Evolutionary conservation across 2,113 vertebrate species (phyloP), one percentile per base, ranked within the genome.

Genomic region (Mionectes macconnelli): DNA sequence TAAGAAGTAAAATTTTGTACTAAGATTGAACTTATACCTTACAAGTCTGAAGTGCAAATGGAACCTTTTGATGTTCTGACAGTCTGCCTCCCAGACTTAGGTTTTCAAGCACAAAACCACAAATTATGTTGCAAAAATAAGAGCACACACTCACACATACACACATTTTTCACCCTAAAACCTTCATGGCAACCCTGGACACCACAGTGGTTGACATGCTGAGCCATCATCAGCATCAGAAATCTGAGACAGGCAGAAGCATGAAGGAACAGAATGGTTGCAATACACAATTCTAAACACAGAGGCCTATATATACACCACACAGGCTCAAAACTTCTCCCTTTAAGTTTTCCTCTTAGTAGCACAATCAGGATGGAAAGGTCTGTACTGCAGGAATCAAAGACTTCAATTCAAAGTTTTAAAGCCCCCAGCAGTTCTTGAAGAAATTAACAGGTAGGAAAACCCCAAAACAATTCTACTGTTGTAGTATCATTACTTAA

Each of bases 61-160:
- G 59, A 64, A 64, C 10, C 14, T 44, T 73, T 68, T 1, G 3
- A 39, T 62, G 72, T 22, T 90, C 49, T 68, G 30, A 45, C 12
- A 44, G 4, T 62, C 45, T 59, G n/a, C 28, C 12, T 73, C 83
- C 76, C 44, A 80, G 44, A 63, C 16, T 42, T 14, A 7, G 17
- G 10, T 62, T 85, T 91, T 64, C 72, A 93, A 88, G 49, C 4
- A 52, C 14, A 76, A 79, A 67, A 47, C 3, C 23, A 84, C 14
- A 19, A 72, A 42, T 13, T 52, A 37, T 10, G 21, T 56, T 8
- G 3, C 47, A 83, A 63, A 91, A 81, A 64, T 22, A 78, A 24
- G 15, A 23, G 6, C 1, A 49, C 6, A 10, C 9, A 70, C 5
- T n/a, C n/a, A n/a, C n/a, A 76, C 0, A 42, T 18, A 25, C 25